Base-by-base conservation (phyloP, 2,888 invertebrate genomes). In the Drosophila pegasa region DNA sequence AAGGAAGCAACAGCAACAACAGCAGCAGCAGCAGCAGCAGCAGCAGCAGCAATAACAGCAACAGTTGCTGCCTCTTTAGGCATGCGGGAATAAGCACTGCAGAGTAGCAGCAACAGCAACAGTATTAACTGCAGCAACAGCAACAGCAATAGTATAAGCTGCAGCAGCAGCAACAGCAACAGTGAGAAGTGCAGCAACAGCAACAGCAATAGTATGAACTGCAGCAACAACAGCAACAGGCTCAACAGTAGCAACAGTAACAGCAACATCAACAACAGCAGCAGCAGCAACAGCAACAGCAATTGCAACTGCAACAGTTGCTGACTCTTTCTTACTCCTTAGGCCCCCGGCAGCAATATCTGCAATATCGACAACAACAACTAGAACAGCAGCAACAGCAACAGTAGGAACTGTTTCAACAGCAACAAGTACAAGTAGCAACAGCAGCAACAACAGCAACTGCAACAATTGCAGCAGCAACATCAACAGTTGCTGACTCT, bases 221-320 rank as follows among this genome's bases (percentile, higher is more conserved):
- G 40, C 51, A 40, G 18, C 50, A 61, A 16, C 52, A 71, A 41
- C 59, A 35, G 18, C 51, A 56, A 52, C 29, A 29, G n/a, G n/a
- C n/a, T n/a, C 9, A 57, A 41, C 64, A 80, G 80, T 77, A 10
- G 25, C 25, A 16, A 6, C 25, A 45, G 16, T n/a, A 25, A 25
- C 25, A 25, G 1, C 25, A 25, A n/a, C n/a, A n/a, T n/a, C n/a
- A n/a, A 29, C 9, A 57, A 41, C 64, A 80, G 80, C 80, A 10
- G 25, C 25, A 16, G 10, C 25, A 45, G 16, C 10, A 25, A 25
- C 25, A 25, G 1, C 25, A 25, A 25, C 12, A 9, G n/a, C 22
- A 87, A 84, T 75, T 87, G 70, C 78, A 81, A 80, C 83, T 71
- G 57, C 75, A 84, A 83, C 83, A 54, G 43, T 63, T 40, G 51